A percentile compares a stretch with the other conserved stretches of the same genome.
phyloP scores from a whole-genome alignment of 2,888 invertebrate genomes.

The Apodemia duryi region DNA sequence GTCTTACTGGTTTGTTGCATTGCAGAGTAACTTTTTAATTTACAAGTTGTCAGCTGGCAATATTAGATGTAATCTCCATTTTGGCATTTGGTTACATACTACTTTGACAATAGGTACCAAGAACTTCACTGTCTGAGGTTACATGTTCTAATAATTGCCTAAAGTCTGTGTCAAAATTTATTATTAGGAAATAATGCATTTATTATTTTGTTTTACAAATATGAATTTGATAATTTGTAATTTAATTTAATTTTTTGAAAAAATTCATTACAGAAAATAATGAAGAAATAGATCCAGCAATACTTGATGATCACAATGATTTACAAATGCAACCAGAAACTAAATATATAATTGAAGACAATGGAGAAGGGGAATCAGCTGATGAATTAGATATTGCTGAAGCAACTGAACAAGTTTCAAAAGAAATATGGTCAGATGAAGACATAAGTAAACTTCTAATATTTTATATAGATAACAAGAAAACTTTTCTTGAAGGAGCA shows the following conservation, averaged over 20 bases:
- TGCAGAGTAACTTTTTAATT: too few relatives aligned
- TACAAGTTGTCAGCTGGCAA: too few relatives aligned
- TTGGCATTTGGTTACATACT: too few relatives aligned
- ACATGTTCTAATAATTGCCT: too few relatives aligned
- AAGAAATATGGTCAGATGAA: constrained; percentile 52
- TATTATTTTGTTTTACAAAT: too few relatives aligned
- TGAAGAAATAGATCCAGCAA: constrained; percentile 30
- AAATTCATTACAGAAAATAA: constrained; percentile 47
- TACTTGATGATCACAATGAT: constrained; percentile 30
- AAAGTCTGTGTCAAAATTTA: too few relatives aligned
- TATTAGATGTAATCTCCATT: too few relatives aligned
- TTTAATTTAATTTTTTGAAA: background rate
- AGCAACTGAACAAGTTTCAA: constrained; percentile 30
- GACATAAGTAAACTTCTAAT: constrained; percentile 55
- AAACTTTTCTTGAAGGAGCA: constrained; percentile 49
- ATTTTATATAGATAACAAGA: constrained; percentile 65
- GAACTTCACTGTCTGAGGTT: too few relatives aligned
- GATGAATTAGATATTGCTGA: constrained; percentile 31
- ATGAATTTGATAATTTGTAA: background rate
- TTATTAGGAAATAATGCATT: too few relatives aligned
- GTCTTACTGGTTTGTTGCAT: too few relatives aligned
- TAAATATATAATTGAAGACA: constrained; percentile 36
- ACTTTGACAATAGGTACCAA: too few relatives aligned
- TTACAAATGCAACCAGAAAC: constrained; percentile 32
- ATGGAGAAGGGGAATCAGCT: constrained; percentile 37